phyloP scores from a whole-genome alignment of 2,113 vertebrate species.

The Caranx melampygus region DNA sequence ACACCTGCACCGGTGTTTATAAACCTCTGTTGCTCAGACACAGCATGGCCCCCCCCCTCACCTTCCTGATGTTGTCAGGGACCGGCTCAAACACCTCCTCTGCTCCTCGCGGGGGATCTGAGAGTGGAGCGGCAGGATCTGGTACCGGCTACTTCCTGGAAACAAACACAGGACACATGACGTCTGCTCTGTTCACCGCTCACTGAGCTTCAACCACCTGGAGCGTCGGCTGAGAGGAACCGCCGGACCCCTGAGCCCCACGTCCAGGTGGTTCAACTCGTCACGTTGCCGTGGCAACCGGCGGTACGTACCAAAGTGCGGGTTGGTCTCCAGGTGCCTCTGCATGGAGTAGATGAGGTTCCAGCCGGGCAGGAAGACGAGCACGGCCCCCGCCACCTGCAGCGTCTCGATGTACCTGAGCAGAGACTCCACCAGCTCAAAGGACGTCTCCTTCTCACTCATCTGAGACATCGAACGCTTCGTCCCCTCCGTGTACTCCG shows the following conservation, averaged over 20 bases:
- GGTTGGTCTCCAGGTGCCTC: conserved; percentile 93
- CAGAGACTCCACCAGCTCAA: conserved; percentile 95
- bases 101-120: conserved; percentile 97
- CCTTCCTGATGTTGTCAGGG: conserved; percentile 89
- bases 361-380: conserved; percentile 96
- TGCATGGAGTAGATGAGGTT: conserved; percentile 98
- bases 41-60: conserved; percentile 15
- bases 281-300: too few relatives aligned
- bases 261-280: too few relatives aligned
- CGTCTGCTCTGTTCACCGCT: too few relatives aligned
- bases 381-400: conserved; percentile 90
- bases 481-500: conserved; percentile 91
- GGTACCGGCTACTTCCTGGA: conserved; percentile 88
- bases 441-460: conserved; percentile 94
- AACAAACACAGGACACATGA: background rate
- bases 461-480: conserved; percentile 91
- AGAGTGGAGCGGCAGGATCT: conserved; percentile 94
- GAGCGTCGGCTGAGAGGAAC: too few relatives aligned
- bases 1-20: too few relatives aligned
- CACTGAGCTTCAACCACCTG: too few relatives aligned
- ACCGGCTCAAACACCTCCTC: conserved; percentile 93
- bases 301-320: conserved; percentile 89
- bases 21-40: too few relatives aligned
- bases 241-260: too few relatives aligned
- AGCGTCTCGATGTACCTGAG: conserved; percentile 94